Evolutionary conservation across 2,888 invertebrate species (phyloP), one percentile per base, ranked within the genome.

Genomic region (Lasiommata megera): DNA sequence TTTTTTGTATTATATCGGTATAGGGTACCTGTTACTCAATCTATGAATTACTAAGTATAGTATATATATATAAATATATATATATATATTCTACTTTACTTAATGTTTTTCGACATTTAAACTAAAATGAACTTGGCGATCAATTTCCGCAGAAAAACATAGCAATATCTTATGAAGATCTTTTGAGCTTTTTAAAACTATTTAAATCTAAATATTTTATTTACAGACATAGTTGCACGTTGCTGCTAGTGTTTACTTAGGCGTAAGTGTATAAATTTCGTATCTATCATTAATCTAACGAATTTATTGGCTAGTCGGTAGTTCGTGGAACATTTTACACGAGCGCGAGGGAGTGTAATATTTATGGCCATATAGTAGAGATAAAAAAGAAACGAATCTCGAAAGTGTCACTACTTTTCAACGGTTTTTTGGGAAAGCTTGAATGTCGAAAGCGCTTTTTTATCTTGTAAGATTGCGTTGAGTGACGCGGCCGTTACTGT

Each of bases 231-330:
- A 41, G 52, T 52, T 12, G 7, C 17, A 31, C n/a, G 31, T 28
- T 11, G 12, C n/a, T 18, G n/a, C 7, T 52, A 41, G 17, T 11
- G 16, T 11, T 14, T 31, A 31, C 11, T 29, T 1, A 46, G 46
- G 16, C 31, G 14, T 83, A 83, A 82, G 80, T 81, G 80, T 80
- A 85, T 84, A 84, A 77, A 83, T 83, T 79, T 77, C 70, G 80
- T 79, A 83, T 84, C 79, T 77, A 78, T 80, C 87, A 84, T 88
- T 84, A 84, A 88, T 88, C 88, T 85, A 76, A 68, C 71, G 72
- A 74, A 88, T 88, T 88, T 88, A 88, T 88, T 78, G 77, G 73
- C 69, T 79, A 71, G 76, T 52, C 78, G 69, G 74, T 73, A 76
- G 77, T 81, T 75, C 68, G 73, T 76, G 74, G 70, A 74, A 77